These are phyloP conservation scores for Agriopis aurantiaria DNA, from an alignment of 2,888 invertebrate species.

Conservation along the genomic window DNA sequence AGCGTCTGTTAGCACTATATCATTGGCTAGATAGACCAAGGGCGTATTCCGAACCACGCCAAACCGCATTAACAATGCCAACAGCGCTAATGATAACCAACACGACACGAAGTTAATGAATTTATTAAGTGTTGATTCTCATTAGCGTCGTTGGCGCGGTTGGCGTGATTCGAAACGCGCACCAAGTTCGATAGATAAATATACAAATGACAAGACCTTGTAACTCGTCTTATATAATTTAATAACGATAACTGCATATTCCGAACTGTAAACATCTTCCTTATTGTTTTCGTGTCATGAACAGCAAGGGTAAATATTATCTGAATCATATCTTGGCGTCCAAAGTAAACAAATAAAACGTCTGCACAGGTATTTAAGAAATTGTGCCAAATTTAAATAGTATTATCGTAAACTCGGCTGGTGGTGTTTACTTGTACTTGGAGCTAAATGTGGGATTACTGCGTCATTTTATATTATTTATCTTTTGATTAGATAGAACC, in stretches of 20 bases:
- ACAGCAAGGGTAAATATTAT: constrained; percentile 15
- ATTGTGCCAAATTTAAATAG: constrained; percentile 20
- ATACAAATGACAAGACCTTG: constrained; percentile 17
- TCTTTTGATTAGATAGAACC: constrained; percentile 36
- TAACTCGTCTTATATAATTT: constrained; percentile 19
- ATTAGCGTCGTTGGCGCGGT: no score
- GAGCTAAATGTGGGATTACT: constrained; percentile 27
- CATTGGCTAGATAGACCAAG: no score
- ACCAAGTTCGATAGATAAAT: constrained; percentile 15
- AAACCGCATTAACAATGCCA: no score
- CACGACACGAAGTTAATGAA: no score
- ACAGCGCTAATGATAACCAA: no score
- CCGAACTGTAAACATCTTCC: constrained; percentile 18
- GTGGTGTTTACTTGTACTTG: constrained; percentile 15
- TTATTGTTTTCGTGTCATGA: constrained; percentile 30
- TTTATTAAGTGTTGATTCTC: no score
- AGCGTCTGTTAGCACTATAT: no score
- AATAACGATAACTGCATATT: constrained; percentile 19
- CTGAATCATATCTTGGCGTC: constrained; percentile 26
- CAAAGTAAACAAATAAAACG: constrained; percentile 32
- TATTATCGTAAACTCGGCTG: constrained; percentile 8
- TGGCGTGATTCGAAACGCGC: no score
- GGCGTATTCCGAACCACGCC: no score
- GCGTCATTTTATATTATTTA: constrained; percentile 32
- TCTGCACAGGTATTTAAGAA: constrained; percentile 22